These are phyloP conservation scores for Hirudinaria manillensis DNA, from an alignment of 2,888 invertebrate species.

Conservation along the genomic window DNA sequence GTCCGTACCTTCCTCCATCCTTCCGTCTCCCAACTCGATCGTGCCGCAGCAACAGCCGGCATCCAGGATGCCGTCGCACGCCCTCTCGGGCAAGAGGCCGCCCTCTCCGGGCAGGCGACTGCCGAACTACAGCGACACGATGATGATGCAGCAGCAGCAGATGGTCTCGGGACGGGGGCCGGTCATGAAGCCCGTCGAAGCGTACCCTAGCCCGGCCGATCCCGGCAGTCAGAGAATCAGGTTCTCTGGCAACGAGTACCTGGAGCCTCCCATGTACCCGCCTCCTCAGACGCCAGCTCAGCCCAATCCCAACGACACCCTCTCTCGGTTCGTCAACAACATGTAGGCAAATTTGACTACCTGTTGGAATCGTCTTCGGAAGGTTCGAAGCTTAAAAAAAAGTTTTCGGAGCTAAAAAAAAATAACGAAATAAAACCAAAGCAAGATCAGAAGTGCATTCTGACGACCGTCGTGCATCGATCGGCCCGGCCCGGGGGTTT, in stretches of 20 bases:
- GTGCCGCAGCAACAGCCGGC: slow-evolving; percentile 6
- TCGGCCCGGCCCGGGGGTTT: neutral
- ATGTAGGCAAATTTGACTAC: neutral
- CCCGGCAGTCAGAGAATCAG: slow-evolving; percentile 13
- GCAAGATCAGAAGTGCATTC: neutral
- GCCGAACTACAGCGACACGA: slow-evolving; percentile 26
- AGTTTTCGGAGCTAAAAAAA: neutral
- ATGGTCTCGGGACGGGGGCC: neutral
- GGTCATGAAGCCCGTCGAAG: neutral
- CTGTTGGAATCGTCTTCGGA: neutral
- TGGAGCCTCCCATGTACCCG: slow-evolving; percentile 16
- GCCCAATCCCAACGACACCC: slow-evolving; percentile 23
- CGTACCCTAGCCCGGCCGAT: slow-evolving; percentile 8
- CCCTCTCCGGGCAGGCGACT: slow-evolving; percentile 14
- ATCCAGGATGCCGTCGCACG: slow-evolving; percentile 20
- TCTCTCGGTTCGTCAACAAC: slow-evolving; percentile 33
- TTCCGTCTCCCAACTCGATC: slow-evolving; percentile 11
- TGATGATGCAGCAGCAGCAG: slow-evolving; percentile 32
- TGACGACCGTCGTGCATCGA: neutral
- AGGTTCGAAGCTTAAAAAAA: neutral
- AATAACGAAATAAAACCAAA: neutral
- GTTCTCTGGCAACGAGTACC: slow-evolving; percentile 4
- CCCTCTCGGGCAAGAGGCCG: neutral
- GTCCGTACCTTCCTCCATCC: neutral
- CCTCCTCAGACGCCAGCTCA: slow-evolving; percentile 2